phyloP scores from a whole-genome alignment of 2,797 vertebrate species.

The Lepilemur ruficaudatus region DNA sequence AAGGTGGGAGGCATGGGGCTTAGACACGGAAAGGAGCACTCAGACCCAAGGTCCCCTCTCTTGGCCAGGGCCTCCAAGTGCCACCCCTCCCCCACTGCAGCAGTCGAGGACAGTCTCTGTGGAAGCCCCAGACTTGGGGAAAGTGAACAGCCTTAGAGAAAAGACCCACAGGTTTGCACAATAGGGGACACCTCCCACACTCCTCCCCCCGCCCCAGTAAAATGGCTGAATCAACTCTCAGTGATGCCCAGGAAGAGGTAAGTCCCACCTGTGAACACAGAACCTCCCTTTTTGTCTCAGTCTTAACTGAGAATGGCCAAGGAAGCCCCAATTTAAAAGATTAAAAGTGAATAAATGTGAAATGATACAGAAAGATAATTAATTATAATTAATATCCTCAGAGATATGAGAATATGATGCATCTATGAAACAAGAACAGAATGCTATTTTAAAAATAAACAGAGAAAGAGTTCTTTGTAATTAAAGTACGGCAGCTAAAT shows the following conservation, averaged over 20 bases:
- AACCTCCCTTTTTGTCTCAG: neutral
- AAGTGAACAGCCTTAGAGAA: neutral
- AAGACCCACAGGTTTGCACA: neutral
- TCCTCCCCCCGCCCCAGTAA: neutral
- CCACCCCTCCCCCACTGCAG: fast-evolving
- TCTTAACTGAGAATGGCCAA: neutral
- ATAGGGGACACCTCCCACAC: neutral
- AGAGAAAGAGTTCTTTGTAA: neutral
- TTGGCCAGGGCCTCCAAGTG: neutral
- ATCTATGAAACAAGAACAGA: neutral
- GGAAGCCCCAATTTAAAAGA: neutral
- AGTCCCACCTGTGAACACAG: neutral
- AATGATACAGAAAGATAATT: neutral
- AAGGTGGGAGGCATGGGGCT: neutral
- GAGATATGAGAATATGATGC: neutral
- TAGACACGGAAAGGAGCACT: too few relatives aligned
- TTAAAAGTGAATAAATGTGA: neutral
- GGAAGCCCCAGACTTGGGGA: neutral
- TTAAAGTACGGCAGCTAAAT: neutral
- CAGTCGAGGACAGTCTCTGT: neutral
- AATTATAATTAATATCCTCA: neutral
- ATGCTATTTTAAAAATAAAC: neutral
- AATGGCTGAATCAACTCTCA: neutral
- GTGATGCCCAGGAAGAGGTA: neutral
- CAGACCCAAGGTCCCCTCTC: neutral